A percentile compares a stretch with the other conserved stretches of the same genome.
These are phyloP conservation scores for Celastrina argiolus DNA, from an alignment of 2,888 invertebrate genomes.

Conservation along the genomic window DNA sequence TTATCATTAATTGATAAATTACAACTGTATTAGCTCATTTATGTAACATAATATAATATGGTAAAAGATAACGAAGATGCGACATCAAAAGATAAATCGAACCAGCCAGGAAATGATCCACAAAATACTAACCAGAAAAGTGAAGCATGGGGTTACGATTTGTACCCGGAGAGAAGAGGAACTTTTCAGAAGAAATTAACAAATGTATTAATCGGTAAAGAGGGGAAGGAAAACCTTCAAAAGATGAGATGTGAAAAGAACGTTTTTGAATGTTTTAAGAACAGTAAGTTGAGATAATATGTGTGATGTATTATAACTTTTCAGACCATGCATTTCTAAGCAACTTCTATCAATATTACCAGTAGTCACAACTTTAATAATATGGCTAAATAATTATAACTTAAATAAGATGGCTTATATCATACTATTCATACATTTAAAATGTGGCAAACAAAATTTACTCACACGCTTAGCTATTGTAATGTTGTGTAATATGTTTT, in stretches of 20 bases:
- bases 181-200: conserved; percentile 74
- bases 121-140: conserved; percentile 36
- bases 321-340: background rate
- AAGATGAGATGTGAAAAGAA: conserved; percentile 89
- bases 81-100: background rate
- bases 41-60: conserved; percentile 1
- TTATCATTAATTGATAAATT: background rate
- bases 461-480: background rate
- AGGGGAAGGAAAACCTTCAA: conserved; percentile 83
- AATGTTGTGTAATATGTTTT: background rate
- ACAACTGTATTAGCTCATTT: background rate
- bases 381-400: too few species aligned
- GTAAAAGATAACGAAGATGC: conserved; percentile 13
- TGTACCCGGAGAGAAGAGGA: conserved; percentile 89
- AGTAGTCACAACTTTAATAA: too few species aligned
- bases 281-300: conserved; percentile 70
- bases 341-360: too few species aligned
- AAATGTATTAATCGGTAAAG: conserved; percentile 78
- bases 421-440: background rate
- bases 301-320: background rate
- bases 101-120: conserved; percentile 16
- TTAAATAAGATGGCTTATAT: background rate
- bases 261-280: conserved; percentile 85
- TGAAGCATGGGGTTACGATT: conserved; percentile 84
- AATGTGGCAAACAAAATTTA: background rate